Base-by-base conservation (phyloP, 2,113 vertebrate genomes). In the Nerophis ophidion region DNA sequence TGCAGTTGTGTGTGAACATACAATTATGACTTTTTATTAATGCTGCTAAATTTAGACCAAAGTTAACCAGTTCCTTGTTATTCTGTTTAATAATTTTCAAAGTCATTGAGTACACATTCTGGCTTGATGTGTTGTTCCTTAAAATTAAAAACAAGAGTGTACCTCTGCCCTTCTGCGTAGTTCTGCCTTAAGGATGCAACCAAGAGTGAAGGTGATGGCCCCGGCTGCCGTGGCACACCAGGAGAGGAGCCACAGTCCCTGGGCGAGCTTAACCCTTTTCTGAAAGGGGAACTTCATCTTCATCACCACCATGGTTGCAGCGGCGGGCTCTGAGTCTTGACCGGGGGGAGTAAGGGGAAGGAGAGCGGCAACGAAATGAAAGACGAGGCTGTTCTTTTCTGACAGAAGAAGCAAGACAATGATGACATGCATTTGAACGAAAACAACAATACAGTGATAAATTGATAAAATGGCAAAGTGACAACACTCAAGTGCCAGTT, bases 191-290 rank as follows among this genome's bases (percentile, higher is more conserved):
- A 94, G 90, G 71, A 92, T 75, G 66, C 90, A 88, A 6, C 92
- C 92, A 62, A 90, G 79, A 72, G 86, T 79, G 73, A 94, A 87
- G 72, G 89, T 92, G 26, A 91, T 47, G 36, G 88, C 86, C 56
- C 89, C 84, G 0, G 89, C 81, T 34, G 93, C 61, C 10, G 81
- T 84, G 76, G 92, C 88, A 60, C 89, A 46, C 93, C 90, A 92
- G 54, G 91, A 92, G 8, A 92, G 83, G 46, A 92, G 74, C 92
- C 93, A 93, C 67, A 93, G 84, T 63, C 91, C 89, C 71, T 93
- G 91, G 38, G 92, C 91, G 17, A 93, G 70, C 70, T 89, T 91
- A 63, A 91, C 88, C 69, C 91, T 88, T 80, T 90, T 92, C 63
- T 91, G 60, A 54, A 89, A 90, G 33, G 90, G 87, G 72, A 93